These are phyloP conservation scores for Pterois miles DNA, from an alignment of 2,797 vertebrate genomes.

Conservation along the genomic window DNA sequence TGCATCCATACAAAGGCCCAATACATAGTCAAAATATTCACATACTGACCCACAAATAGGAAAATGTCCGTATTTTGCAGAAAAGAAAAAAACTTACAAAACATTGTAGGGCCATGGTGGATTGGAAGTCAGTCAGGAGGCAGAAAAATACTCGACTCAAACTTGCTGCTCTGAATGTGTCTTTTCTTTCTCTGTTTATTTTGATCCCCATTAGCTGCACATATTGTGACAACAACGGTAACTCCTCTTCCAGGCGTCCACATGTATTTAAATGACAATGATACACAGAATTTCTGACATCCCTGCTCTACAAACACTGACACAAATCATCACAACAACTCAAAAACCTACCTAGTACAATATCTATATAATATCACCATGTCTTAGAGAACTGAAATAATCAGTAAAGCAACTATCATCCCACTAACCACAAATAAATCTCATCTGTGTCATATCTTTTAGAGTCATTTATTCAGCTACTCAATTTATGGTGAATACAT, in stretches of 20 bases:
- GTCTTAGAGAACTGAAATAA: background rate
- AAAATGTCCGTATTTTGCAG: background rate
- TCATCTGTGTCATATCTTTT: background rate
- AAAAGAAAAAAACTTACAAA: background rate
- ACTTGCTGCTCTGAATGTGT: background rate
- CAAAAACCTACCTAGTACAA: background rate
- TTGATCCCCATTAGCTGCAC: background rate
- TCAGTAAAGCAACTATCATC: background rate
- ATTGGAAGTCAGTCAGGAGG: background rate
- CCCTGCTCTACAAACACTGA: background rate
- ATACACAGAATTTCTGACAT: background rate
- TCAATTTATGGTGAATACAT: background rate
- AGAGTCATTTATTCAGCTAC: background rate
- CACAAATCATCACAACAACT: background rate
- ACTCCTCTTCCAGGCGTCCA: background rate
- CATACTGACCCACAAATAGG: background rate
- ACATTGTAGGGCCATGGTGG: background rate
- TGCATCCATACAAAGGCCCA: background rate
- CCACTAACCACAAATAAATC: background rate
- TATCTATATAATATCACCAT: background rate
- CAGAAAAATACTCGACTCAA: background rate
- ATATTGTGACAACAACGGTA: background rate
- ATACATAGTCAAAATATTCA: background rate
- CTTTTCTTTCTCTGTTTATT: background rate
- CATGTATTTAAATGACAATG: background rate